These are phyloP conservation scores for Chelonia mydas DNA, from an alignment of 2,797 vertebrate species.

Conservation along the genomic window DNA sequence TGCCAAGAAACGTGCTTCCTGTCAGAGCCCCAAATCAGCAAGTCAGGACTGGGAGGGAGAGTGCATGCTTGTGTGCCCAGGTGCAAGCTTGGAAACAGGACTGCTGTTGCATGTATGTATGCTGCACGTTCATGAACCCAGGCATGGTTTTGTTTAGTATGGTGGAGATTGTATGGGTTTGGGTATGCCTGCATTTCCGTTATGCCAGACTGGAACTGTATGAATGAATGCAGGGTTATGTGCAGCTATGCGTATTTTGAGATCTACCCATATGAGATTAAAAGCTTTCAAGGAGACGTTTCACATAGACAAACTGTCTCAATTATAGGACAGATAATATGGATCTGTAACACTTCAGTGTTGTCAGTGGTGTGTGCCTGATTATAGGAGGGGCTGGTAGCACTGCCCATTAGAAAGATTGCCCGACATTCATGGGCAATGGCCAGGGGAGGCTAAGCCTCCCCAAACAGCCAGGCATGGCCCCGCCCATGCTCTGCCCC, in stretches of 20 bases:
- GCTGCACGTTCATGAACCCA: not conserved
- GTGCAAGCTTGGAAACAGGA: conserved; percentile 22
- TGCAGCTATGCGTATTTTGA: not conserved
- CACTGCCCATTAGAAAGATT: not conserved
- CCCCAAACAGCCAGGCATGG: no score
- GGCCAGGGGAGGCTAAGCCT: no score
- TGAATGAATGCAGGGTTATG: not conserved
- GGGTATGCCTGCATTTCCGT: not conserved
- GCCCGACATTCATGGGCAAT: not conserved
- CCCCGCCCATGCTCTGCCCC: no score
- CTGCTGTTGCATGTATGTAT: not conserved
- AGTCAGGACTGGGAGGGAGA: conserved; percentile 1
- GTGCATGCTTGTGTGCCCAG: conserved; percentile 13
- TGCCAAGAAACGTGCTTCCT: conserved; percentile 79
- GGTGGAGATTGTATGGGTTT: not conserved
- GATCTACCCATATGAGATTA: not conserved
- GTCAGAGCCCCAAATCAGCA: conserved; percentile 59
- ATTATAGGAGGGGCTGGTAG: not conserved
- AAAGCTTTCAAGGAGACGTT: not conserved
- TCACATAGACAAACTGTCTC: not conserved
- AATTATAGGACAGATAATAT: not conserved
- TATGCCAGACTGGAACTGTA: not conserved
- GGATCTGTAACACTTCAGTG: not conserved
- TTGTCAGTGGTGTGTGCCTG: not conserved
- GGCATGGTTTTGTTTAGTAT: not conserved